Evolutionary conservation across 2,797 vertebrate species (phyloP).

Genomic region (Semotilus atromaculatus): DNA sequence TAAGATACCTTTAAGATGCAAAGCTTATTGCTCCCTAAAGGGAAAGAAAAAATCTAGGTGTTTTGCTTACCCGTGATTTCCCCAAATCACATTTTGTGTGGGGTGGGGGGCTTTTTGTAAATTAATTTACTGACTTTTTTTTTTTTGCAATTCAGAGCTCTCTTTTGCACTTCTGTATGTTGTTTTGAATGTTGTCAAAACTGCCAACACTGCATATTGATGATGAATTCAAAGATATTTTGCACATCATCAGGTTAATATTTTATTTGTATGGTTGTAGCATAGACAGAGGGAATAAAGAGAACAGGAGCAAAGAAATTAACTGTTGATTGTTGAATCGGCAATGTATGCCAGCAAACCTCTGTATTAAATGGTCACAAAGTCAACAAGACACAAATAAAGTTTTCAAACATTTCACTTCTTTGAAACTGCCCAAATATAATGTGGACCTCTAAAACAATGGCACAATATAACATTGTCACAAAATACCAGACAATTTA

Average conservation of each 20-base stretch:
- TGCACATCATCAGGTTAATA: constrained; percentile 86
- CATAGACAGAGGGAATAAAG: constrained; percentile 79
- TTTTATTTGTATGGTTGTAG: constrained; percentile 89
- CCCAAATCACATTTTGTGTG: too few relatives aligned
- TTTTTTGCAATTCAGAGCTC: background rate
- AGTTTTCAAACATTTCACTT: constrained; percentile 72
- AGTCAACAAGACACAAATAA: constrained; percentile 84
- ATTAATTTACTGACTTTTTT: too few relatives aligned
- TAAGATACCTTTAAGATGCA: too few relatives aligned
- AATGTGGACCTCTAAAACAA: constrained; percentile 78
- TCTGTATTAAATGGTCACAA: constrained; percentile 84
- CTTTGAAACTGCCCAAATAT: constrained; percentile 80
- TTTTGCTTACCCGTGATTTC: too few relatives aligned
- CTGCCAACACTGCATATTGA: background rate
- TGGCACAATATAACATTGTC: constrained; percentile 84
- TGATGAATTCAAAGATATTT: constrained; percentile 44
- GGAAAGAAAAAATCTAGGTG: too few relatives aligned
- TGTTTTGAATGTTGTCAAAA: background rate
- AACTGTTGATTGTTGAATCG: constrained; percentile 76
- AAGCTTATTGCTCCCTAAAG: too few relatives aligned
- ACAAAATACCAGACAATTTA: constrained; percentile 81
- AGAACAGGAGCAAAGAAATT: constrained; percentile 68
- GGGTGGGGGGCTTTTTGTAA: too few relatives aligned
- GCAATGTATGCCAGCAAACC: constrained; percentile 82
- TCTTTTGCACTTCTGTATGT: background rate